Evolutionary conservation across 2,113 vertebrate species (phyloP), one percentile per base, ranked within the genome.

Genomic region (Pseudonaja textilis): DNA sequence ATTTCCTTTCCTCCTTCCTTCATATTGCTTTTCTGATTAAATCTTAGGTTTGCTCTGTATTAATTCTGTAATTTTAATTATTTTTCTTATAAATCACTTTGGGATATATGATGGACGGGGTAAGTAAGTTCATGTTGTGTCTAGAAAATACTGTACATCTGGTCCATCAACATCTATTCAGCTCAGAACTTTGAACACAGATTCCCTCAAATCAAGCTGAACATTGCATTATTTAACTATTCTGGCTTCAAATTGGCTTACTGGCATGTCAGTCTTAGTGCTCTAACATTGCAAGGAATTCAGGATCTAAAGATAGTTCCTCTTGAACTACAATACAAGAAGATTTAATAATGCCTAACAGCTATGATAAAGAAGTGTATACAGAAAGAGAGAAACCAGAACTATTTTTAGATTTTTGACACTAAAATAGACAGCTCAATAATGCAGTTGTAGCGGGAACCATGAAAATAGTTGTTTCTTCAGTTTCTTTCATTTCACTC

Each of bases 401-500:
- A 87, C 56, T 97, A 94, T 94, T 97, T 93, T 97, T 96, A 95
- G 94, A 87, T 0, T 1, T 11, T 5, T 64, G 93, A 93, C 90
- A 93, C 61, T 92, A 95, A 95, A 93, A 95, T 69, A 94, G 85
- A 93, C 56, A 93, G 88, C 47, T 88, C 85, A 92, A 57, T 50
- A 90, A 91, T 88, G 88, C 87, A 23, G 94, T 90, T 93, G 94
- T 57, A 6, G 23, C 0, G 87, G 12, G 34, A 69, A 45, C 89
- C 96, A 90, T 89, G 85, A 94, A 93, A 94, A 95, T 54, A 64
- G 14, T 96, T 97, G 95, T 89, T 95, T 94, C 56, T 96, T 97
- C 93, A 87, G 64, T 93, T 61, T 95, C 85, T 94, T 93, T 90
- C 95, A 92, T 93, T 92, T 95, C 97, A 92, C 91, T 96, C 90